Evolutionary conservation across 2,797 vertebrate genomes (phyloP).

Genomic region (Sebastes variabilis): DNA sequence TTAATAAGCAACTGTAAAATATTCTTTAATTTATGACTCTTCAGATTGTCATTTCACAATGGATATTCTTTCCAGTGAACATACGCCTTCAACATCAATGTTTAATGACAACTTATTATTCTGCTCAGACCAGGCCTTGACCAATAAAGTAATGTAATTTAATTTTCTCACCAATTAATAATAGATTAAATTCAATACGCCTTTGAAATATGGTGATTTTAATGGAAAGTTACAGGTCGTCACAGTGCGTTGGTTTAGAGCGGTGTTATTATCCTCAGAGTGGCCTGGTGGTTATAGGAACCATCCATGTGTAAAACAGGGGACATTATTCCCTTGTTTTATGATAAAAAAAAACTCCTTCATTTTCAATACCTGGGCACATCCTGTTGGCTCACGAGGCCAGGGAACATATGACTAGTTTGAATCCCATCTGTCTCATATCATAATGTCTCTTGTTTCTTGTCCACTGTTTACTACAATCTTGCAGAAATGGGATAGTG

Average conservation of each 20-base stretch:
- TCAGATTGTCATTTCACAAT: conserved; percentile 8
- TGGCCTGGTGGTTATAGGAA: conserved; percentile 9
- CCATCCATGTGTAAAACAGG: conserved; percentile 44
- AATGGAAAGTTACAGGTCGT: conserved; percentile 56
- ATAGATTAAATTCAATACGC: conserved; percentile 51
- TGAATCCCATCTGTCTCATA: background rate
- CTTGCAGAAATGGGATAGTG: background rate
- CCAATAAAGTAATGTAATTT: conserved; percentile 60
- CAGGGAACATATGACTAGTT: background rate
- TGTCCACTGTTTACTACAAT: background rate
- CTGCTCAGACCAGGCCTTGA: conserved; percentile 34
- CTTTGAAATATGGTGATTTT: conserved; percentile 60
- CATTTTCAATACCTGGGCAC: conserved; percentile 4
- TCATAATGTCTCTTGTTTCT: background rate
- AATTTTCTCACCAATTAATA: conserved; percentile 57
- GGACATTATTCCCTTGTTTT: conserved; percentile 22
- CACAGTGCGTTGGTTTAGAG: conserved; percentile 25
- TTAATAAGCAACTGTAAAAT: conserved; percentile 11
- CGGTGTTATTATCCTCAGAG: conserved; percentile 27
- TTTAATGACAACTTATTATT: conserved; percentile 64
- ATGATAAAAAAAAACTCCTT: conserved; percentile 20
- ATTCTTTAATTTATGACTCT: background rate
- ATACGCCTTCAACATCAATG: conserved; percentile 30
- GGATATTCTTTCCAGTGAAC: conserved; percentile 3
- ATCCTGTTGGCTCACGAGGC: background rate